Percentiles rank a stretch among this genome's conserved stretches.
Evolutionary conservation across 2,888 invertebrate genomes (phyloP).

Genomic region (Phlogophora meticulosa): DNA sequence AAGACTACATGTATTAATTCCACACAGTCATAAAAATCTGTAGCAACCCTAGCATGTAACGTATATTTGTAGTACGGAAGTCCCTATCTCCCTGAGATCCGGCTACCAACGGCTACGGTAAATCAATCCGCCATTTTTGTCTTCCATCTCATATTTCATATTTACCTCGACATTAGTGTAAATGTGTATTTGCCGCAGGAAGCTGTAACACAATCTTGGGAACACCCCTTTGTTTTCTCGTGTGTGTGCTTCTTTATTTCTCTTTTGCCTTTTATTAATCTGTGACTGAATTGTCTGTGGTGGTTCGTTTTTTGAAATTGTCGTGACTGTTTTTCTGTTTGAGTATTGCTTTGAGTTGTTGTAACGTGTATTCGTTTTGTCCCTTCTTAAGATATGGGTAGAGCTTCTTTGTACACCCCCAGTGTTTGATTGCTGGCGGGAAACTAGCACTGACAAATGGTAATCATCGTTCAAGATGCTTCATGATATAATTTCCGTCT

Average conservation of each 20-base stretch:
- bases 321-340: conserved; percentile 13
- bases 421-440: too few relatives aligned
- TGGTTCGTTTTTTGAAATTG: conserved; percentile 60
- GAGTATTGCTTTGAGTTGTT: conserved; percentile 15
- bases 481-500: too few relatives aligned
- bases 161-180: conserved; percentile 80
- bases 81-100: conserved; percentile 73
- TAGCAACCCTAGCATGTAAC: conserved; percentile 58
- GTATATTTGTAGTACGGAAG: conserved; percentile 63
- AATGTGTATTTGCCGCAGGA: conserved; percentile 74
- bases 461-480: too few relatives aligned
- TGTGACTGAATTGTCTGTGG: conserved; percentile 64
- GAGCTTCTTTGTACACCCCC: too few relatives aligned
- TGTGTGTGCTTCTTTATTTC: conserved; percentile 60
- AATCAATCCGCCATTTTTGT: conserved; percentile 82
- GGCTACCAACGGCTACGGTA: conserved; percentile 75
- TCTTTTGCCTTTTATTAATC: conserved; percentile 64
- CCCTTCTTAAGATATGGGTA: neutral
- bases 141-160: conserved; percentile 77
- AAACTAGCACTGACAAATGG: too few relatives aligned
- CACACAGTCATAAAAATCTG: neutral
- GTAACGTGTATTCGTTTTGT: neutral
- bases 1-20: too few relatives aligned
- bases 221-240: conserved; percentile 62
- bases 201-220: conserved; percentile 72